Percentiles rank a stretch among this genome's conserved stretches.
Conservation (phyloP, 1,140 invertebrate genomes). For the Lepidurus packardi region DNA sequence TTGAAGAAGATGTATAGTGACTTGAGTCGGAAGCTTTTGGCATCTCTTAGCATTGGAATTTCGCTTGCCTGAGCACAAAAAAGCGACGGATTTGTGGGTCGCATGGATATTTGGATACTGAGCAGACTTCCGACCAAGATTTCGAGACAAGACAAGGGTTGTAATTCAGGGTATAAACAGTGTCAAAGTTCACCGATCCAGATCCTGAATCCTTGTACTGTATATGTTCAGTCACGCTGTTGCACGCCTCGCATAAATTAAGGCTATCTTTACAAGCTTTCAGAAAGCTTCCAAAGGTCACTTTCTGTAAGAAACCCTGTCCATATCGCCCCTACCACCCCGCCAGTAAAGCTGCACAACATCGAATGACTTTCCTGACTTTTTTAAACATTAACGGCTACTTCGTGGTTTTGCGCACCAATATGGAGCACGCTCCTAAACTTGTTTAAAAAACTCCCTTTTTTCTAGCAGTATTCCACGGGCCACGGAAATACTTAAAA, state of each 20-base stretch:
- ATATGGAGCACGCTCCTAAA: background rate
- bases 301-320: background rate
- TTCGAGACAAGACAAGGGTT: conserved; percentile 1
- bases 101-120: background rate
- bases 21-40: background rate
- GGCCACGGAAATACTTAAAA: background rate
- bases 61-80: background rate
- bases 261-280: background rate
- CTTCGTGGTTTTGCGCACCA: background rate
- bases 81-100: background rate
- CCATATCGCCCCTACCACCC: background rate
- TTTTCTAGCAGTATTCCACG: too few relatives aligned
- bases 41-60: background rate
- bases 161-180: conserved; percentile 1
- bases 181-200: conserved; percentile 13
- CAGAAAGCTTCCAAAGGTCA: background rate
- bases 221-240: conserved; percentile 18
- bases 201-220: background rate
- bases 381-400: background rate
- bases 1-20: background rate
- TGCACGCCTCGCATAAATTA: background rate
- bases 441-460: background rate
- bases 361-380: background rate
- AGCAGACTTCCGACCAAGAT: conserved; percentile 14
- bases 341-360: background rate